Evolutionary conservation across 2,797 vertebrate species (phyloP), one percentile per base, ranked within the genome.

Genomic region (Uromys caudimaculatus): DNA sequence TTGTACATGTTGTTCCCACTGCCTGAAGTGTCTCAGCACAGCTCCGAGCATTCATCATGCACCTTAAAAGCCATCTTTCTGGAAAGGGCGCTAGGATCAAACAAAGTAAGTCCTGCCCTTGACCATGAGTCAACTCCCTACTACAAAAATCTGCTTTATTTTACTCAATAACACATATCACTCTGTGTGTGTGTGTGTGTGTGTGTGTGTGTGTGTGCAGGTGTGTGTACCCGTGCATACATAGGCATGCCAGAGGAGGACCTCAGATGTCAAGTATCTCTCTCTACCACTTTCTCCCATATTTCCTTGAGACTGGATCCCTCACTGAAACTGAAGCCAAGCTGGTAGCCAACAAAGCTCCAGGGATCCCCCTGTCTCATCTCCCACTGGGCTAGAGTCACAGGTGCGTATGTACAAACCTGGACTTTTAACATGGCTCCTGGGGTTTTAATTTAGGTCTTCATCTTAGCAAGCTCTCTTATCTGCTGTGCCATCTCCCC

Each of bases 61-160:
- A 52, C 54, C 17, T 73, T 67, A 44, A n/a, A 91, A n/a, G 23
- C 29, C 13, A 24, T 71, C 78, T 73, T 76, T 73, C 82, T 60
- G 77, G 32, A 89, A 92, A 92, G 19, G 27, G 47, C 23, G 62
- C 19, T 71, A 69, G 76, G 29, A 60, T 79, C 69, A 1, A 38
- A 16, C 75, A 91, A 89, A 92, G 64, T 41, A 75, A 81, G 27
- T 79, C 19, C 60, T 38, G 62, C 12, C 35, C 5, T 60, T 78
- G 67, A 24, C 35, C 50, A 52, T 75, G 44, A 27, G 54, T 75
- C 85, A 88, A 52, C 56, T 89, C 76, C 60, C 12, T 75, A 35
- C 71, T n/a, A n/a, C 6, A 78, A 76, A 95, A 83, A 67, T 50
- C 23, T 84, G 60, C 35, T 83, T 91, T 89, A 73, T 54, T 91